Base-by-base conservation (phyloP, 2,888 invertebrate genomes). In the Anticlea derivata region DNA sequence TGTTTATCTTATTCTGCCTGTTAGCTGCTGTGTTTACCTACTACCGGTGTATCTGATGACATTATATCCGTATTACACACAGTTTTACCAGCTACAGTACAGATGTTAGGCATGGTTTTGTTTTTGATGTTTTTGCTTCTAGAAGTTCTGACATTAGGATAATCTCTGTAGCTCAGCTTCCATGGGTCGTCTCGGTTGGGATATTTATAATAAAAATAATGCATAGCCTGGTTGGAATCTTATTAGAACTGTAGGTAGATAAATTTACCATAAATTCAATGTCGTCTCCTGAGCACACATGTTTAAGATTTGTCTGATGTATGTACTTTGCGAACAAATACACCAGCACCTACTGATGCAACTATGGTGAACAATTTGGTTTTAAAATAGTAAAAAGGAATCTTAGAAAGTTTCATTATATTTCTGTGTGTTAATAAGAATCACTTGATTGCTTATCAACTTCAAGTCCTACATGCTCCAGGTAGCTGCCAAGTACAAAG, bases 221-320 rank as follows among this genome's bases (percentile, higher is more conserved):
- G 22, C 44, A 39, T 51, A 40, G 37, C 60, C 74, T 39, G 53
- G 41, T 64, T 58, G 23, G 74, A 78, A 63, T 78, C 76, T 63
- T 75, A 61, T 75, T 68, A 50, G 70, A 73, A 50, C 58, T 30
- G 11, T 17, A 7, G 1, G 8, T 17, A 11, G n/a, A n/a, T n/a
- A n/a, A n/a, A n/a, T 33, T 33, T 22, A 27, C 2, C 26, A 12
- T 33, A 27, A n/a, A 12, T n/a, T 22, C 26, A 31, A 39, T 39
- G 20, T n/a, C 26, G 26, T 39, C 5, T 13, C 24, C 3, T 34
- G 7, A 7, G 12, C 12, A 34, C 29, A 41, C 29, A 40, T 48
- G 40, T 40, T 41, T 45, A 30, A 4, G 23, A 27, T 38, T 17
- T 38, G 38, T 20, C 27, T 27, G 7, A 5, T 27, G 38, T 38